Conservation (phyloP, 2,113 vertebrate species). For the Megalops atlanticus region DNA sequence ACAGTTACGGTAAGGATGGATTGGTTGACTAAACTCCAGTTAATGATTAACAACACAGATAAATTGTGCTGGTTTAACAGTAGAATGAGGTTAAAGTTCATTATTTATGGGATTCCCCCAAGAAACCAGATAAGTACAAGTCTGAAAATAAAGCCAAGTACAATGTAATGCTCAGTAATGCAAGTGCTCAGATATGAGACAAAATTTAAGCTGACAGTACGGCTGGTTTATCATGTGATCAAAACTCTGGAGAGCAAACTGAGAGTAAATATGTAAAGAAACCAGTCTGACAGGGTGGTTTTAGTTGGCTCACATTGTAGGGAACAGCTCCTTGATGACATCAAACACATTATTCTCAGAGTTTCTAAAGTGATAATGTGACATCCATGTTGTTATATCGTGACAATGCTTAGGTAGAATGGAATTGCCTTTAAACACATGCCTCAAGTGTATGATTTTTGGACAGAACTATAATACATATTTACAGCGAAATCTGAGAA, state of each 20-base stretch:
- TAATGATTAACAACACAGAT: conserved; percentile 55
- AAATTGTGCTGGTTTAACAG: conserved; percentile 24
- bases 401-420: not conserved
- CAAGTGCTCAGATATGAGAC: not conserved
- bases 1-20: not conserved
- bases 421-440: not conserved
- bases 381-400: too few relatives aligned
- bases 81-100: conserved; percentile 47
- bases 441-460: not conserved
- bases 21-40: conserved; percentile 29
- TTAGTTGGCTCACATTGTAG: not conserved
- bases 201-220: not conserved
- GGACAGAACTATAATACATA: not conserved
- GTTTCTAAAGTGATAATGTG: not conserved
- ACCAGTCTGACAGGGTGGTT: conserved; percentile 5
- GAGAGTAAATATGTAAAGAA: not conserved
- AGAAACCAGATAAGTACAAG: not conserved
- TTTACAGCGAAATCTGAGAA: too few relatives aligned
- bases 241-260: not conserved
- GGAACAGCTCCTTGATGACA: not conserved
- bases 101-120: conserved; percentile 37
- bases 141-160: not conserved
- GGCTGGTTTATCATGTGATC: not conserved
- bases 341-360: not conserved
- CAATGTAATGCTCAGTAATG: not conserved